Base-by-base conservation (phyloP, 2,888 invertebrate species). In the Stenchaetothrips biformis region DNA sequence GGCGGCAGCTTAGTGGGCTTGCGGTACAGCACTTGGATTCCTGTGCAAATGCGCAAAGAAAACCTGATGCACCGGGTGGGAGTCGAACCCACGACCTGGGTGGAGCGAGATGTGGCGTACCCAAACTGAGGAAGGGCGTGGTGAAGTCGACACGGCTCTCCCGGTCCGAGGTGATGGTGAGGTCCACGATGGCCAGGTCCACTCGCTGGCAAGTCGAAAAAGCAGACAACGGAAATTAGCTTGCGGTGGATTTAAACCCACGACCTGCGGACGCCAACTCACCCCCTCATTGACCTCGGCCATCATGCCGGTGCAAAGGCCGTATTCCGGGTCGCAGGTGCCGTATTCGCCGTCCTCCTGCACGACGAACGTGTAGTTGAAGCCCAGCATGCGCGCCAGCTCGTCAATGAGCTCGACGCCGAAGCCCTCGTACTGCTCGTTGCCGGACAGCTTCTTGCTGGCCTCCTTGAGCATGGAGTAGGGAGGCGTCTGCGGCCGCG, bases 91-190 rank as follows among this genome's bases (percentile, higher is more conserved):
- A 7, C 82, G 80, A 48, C 79, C 9, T 21, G 6, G 25, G 62
- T 81, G n/a, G 48, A 37, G 37, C 1, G 18, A 37, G n/a, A 79
- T 0, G 21, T 53, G 0, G n/a, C 11, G 37, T 85, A 90, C 91
- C 92, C 83, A 98, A 89, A 86, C 95, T 96, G 94, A 98, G 96
- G 86, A 97, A 98, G 0, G 98, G 98, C 87, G 95, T 95, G 0
- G 97, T 97, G 85, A 98, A 98, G 87, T 98, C 97, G 0, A 96
- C 96, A 21, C 93, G 95, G 84, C 90, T 91, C 86, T 97, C 95
- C 62, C 98, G 90, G 82, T 94, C 92, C 78, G 97, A 92, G 11
- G 97, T 97, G 84, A 95, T 93, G 11, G 94, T 94, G 83, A 98
- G 89, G 86, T 98, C 97, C 4, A 96, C 96, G 79, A 98, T 95